Base-by-base conservation (phyloP, 2,888 invertebrate genomes). In the Calameuta idolon region DNA sequence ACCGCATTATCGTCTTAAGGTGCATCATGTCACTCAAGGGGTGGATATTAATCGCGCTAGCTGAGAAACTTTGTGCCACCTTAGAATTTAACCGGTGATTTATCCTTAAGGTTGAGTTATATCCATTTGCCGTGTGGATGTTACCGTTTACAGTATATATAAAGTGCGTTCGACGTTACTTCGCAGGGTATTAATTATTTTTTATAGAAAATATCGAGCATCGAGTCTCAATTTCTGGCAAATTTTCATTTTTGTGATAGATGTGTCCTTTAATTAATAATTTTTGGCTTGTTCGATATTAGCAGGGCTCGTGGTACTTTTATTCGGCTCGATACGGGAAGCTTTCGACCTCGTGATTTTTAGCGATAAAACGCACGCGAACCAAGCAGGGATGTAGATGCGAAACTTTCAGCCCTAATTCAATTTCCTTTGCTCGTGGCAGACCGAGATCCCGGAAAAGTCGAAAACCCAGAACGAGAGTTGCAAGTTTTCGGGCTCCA, bases 21-120 rank as follows among this genome's bases (percentile, higher is more conserved):
- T 76, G 80, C 81, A 81, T 80, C 84, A 79, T 78, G 82, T 79
- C 84, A 85, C 82, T 85, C 85, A 84, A 79, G 83, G 81, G 84
- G 80, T 23, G 23, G 9, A 1, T 1, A 55, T 9, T 55, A 23
- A 23, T 55, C 55, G 15, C 9, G 55, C 55, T 23, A 23, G 55
- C 23, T 55, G 55, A 23, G 9, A 23, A 55, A 55, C 23, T 55
- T 55, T 23, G 23, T 23, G 9, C 55, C 23, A 9, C 23, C 23
- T 55, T 23, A 9, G 55, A 23, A 9, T 55, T 23, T 55, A 55
- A 23, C 55, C 55, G 55, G 55, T 55, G 23, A 55, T 55, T 55
- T 55, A 55, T 55, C 23, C 23, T 55, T 15, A 23, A 23, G 23
- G 23, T 55, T 23, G 0, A 23, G 2, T 55, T 55, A 55, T 55